Evolutionary conservation across 2,113 vertebrate genomes (phyloP).

Genomic region (Falcunculus frontatus): DNA sequence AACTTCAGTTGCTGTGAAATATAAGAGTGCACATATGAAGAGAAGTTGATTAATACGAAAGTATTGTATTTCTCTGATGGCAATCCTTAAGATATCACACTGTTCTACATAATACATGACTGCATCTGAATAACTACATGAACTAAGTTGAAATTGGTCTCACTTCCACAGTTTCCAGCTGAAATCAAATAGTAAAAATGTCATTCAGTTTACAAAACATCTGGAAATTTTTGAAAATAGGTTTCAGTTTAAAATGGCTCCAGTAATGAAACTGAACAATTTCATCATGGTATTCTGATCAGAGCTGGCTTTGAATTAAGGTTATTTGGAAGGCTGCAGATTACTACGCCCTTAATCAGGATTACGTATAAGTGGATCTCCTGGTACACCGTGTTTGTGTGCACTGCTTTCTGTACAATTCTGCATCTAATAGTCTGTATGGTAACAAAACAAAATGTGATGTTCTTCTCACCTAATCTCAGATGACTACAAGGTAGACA

Average conservation of each 20-base stretch:
- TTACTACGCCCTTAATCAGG: not conserved
- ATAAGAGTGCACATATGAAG: not conserved
- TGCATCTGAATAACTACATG: not conserved
- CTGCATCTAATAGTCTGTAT: not conserved
- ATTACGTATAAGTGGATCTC: not conserved
- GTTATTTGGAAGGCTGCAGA: not conserved
- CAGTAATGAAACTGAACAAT: not conserved
- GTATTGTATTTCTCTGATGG: not conserved
- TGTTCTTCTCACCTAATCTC: not conserved
- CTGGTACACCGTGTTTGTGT: rapidly evolving
- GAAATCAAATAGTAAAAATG: not conserved
- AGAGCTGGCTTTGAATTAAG: not conserved
- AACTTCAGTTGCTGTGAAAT: slow-evolving; percentile 86
- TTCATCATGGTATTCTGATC: not conserved
- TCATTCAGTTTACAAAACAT: not conserved
- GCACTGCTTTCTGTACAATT: not conserved
- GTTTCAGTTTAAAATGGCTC: not conserved
- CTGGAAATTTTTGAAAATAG: not conserved
- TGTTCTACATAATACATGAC: not conserved
- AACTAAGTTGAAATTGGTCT: not conserved
- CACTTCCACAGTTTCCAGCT: not conserved
- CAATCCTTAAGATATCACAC: not conserved
- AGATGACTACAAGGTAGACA: not conserved
- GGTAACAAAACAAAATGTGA: not conserved
- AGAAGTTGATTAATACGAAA: not conserved